phyloP scores from a whole-genome alignment of 2,888 invertebrate species.

The Brenthis ino region DNA sequence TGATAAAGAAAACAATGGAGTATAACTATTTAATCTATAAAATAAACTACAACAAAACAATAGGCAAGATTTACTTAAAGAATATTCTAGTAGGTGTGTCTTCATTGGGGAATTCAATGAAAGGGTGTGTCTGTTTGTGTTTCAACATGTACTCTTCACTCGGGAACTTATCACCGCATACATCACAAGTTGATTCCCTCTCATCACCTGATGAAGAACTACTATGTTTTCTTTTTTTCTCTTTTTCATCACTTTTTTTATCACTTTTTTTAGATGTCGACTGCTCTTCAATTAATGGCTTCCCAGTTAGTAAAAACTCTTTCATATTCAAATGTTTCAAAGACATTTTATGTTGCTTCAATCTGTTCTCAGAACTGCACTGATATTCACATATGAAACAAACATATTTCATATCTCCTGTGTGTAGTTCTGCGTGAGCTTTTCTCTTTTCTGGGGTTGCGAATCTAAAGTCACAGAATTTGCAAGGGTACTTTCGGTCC shows the following conservation, averaged over 20 bases:
- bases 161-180: slow-evolving; percentile 70
- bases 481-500: slow-evolving; percentile 71
- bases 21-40: slow-evolving; percentile 25
- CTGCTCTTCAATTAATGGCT: slow-evolving; percentile 54
- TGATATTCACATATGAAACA: slow-evolving; percentile 77
- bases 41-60: slow-evolving; percentile 37
- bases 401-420: slow-evolving; percentile 75
- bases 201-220: slow-evolving; percentile 37
- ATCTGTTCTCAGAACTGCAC: slow-evolving; percentile 70
- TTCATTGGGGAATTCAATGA: slow-evolving; percentile 76
- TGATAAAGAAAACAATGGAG: slow-evolving; percentile 15
- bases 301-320: slow-evolving; percentile 65
- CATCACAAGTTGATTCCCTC: slow-evolving; percentile 61
- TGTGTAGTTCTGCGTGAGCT: slow-evolving; percentile 68
- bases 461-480: slow-evolving; percentile 75
- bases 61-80: slow-evolving; percentile 67
- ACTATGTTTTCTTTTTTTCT: slow-evolving; percentile 49
- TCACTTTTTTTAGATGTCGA: slow-evolving; percentile 48
- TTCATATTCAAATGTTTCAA: slow-evolving; percentile 71
- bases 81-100: slow-evolving; percentile 78
- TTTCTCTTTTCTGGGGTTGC: slow-evolving; percentile 70
- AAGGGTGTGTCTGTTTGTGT: slow-evolving; percentile 75
- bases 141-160: slow-evolving; percentile 64
- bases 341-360: slow-evolving; percentile 68
- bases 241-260: slow-evolving; percentile 22